phyloP scores from a whole-genome alignment of 2,797 vertebrate species.

The Kryptopterus vitreolus region DNA sequence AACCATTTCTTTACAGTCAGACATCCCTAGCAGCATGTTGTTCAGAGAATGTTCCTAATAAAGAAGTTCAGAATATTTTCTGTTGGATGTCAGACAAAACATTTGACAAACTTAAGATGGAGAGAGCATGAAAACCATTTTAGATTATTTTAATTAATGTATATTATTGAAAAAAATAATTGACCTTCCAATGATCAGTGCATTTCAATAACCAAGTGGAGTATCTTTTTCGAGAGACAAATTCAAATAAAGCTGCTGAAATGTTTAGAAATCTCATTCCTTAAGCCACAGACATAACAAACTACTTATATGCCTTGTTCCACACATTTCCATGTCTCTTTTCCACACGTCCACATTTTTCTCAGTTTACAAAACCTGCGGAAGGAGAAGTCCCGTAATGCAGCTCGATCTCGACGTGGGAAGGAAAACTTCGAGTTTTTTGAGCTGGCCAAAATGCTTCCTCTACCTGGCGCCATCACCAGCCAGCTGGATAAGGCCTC shows the following conservation, averaged over 20 bases:
- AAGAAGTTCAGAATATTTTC: neutral
- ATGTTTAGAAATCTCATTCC: neutral
- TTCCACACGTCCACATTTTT: conserved; percentile 1
- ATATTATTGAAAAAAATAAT: neutral
- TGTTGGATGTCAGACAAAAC: neutral
- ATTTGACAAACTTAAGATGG: neutral
- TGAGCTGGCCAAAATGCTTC: conserved; percentile 88
- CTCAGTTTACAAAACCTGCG: conserved; percentile 85
- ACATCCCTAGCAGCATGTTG: neutral
- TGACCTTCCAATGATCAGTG: neutral
- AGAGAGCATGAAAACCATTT: neutral
- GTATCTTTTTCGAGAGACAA: neutral
- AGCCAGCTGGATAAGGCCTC: conserved; percentile 92
- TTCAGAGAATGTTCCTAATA: neutral
- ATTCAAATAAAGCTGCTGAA: neutral
- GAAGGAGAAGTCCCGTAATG: conserved; percentile 90
- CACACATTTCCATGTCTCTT: neutral
- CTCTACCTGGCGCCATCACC: conserved; percentile 87
- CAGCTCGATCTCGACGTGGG: conserved; percentile 86
- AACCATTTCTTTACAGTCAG: neutral
- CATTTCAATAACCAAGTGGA: neutral
- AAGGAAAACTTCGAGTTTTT: conserved; percentile 94
- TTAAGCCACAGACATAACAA: neutral
- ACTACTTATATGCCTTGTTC: neutral
- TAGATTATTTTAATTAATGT: neutral